Conservation (phyloP, 2,113 vertebrate genomes). For the Istiophorus platypterus region DNA sequence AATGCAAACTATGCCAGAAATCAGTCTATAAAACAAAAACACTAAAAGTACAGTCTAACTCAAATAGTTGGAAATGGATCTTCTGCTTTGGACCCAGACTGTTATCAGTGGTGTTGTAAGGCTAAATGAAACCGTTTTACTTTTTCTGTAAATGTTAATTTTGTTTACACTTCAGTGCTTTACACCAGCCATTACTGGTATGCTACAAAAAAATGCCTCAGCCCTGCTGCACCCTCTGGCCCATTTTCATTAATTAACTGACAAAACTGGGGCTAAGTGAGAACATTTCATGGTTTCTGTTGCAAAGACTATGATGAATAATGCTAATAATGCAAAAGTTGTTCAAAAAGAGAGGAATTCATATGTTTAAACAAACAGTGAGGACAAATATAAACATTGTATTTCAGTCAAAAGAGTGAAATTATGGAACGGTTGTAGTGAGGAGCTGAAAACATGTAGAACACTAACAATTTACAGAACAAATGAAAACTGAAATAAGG, state of each 20-base stretch:
- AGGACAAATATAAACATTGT: too few relatives aligned
- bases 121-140: background rate
- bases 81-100: background rate
- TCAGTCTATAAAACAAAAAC: conserved; percentile 7
- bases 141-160: background rate
- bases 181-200: background rate
- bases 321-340: background rate
- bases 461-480: too few relatives aligned
- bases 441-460: too few relatives aligned
- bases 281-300: background rate
- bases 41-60: background rate
- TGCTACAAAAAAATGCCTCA: background rate
- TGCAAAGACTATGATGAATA: background rate
- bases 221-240: background rate
- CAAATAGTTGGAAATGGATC: background rate
- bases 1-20: conserved; percentile 39
- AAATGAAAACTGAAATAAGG: too few relatives aligned
- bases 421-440: too few relatives aligned
- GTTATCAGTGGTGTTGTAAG: background rate
- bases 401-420: too few relatives aligned
- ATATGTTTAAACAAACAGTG: too few relatives aligned
- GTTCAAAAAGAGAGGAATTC: too few relatives aligned
- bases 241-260: background rate
- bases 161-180: background rate
- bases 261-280: background rate